Percentiles rank a stretch among this genome's conserved stretches.
phyloP scores from a whole-genome alignment of 2,888 invertebrate species.

The Tetheella fluctuosa region DNA sequence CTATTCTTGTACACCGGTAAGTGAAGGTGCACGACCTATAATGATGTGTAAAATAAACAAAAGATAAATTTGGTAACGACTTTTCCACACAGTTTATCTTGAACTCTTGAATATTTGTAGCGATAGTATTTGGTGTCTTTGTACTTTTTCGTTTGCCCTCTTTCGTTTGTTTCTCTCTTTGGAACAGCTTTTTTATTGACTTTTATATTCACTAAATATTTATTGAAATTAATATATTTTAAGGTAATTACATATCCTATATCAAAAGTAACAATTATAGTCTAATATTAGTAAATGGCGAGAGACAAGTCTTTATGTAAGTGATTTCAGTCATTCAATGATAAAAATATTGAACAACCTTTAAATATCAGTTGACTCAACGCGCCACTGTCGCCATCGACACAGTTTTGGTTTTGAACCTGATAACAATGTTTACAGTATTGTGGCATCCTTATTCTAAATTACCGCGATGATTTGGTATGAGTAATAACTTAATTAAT shows the following conservation, averaged over 20 bases:
- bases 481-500: neutral
- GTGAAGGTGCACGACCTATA: constrained; percentile 1
- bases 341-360: neutral
- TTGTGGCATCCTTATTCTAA: constrained; percentile 36
- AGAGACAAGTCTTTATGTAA: neutral
- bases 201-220: too few species aligned
- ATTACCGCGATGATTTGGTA: constrained; percentile 10
- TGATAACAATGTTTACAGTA: constrained; percentile 36
- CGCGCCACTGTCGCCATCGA: constrained; percentile 31
- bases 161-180: neutral
- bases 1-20: neutral
- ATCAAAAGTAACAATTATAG: neutral
- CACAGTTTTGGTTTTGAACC: constrained; percentile 30
- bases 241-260: too few species aligned
- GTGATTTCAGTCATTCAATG: neutral
- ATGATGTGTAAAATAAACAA: constrained; percentile 11
- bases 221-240: too few species aligned
- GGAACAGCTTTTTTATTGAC: neutral
- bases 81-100: constrained; percentile 8
- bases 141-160: neutral
- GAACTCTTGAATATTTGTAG: neutral
- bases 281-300: neutral
- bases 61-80: constrained; percentile 3
- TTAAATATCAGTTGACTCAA: constrained; percentile 27
- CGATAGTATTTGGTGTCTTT: neutral